Percentiles rank a stretch among this genome's conserved stretches.
These are phyloP conservation scores for Sinotaia quadrata DNA, from an alignment of 2,888 invertebrate genomes.

Conservation along the genomic window DNA sequence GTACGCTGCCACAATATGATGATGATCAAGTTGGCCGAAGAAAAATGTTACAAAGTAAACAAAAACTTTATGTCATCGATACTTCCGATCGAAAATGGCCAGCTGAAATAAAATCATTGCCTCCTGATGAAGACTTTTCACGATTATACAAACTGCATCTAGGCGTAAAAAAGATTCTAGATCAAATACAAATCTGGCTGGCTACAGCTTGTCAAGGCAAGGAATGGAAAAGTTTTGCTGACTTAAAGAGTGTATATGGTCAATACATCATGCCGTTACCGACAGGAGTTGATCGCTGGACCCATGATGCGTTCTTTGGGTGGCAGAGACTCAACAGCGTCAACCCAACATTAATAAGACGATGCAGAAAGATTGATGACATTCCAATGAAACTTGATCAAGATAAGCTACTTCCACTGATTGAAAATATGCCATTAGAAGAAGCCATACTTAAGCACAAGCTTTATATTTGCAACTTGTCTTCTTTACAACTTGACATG, in stretches of 20 bases:
- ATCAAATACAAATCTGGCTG: slow-evolving; percentile 60
- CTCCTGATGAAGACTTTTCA: slow-evolving; percentile 69
- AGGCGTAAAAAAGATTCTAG: slow-evolving; percentile 62
- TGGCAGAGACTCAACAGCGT: slow-evolving; percentile 73
- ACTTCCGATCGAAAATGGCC: slow-evolving; percentile 51
- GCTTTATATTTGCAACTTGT: slow-evolving; percentile 71
- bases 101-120: slow-evolving; percentile 63
- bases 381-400: slow-evolving; percentile 72
- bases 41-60: slow-evolving; percentile 70
- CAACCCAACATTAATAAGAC: slow-evolving; percentile 72
- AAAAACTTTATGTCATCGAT: slow-evolving; percentile 48
- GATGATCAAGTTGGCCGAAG: slow-evolving; percentile 67
- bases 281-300: slow-evolving; percentile 66
- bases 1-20: slow-evolving; percentile 72
- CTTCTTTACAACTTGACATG: slow-evolving; percentile 63
- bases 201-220: slow-evolving; percentile 59
- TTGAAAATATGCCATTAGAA: slow-evolving; percentile 65
- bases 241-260: slow-evolving; percentile 69
- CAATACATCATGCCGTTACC: slow-evolving; percentile 58
- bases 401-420: slow-evolving; percentile 64
- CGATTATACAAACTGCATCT: slow-evolving; percentile 71
- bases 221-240: slow-evolving; percentile 69
- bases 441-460: slow-evolving; percentile 67
- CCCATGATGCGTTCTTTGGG: slow-evolving; percentile 73
- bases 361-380: slow-evolving; percentile 73